Percentiles rank a stretch among this genome's conserved stretches.
Conservation (phyloP, 2,797 vertebrate genomes). For the Sternotherus odoratus region DNA sequence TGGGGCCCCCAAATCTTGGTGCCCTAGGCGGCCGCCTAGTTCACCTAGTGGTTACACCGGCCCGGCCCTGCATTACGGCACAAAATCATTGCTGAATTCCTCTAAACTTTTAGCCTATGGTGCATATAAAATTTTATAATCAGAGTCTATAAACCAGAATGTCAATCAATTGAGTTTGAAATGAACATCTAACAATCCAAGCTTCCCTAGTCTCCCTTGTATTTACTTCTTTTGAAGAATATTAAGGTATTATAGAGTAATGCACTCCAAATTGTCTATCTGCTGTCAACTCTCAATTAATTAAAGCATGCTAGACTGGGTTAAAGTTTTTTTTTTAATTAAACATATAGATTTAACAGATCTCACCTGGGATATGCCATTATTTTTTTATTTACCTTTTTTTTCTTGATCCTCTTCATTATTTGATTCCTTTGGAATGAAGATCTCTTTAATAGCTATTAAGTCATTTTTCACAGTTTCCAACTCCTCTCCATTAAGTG, state of each 20-base stretch:
- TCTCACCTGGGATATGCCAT: not conserved
- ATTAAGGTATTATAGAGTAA: constrained; percentile 5
- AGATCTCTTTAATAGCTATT: constrained; percentile 93
- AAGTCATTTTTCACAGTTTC: constrained; percentile 91
- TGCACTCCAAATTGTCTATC: not conserved
- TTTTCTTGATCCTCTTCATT: constrained; percentile 72
- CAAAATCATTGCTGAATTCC: not conserved
- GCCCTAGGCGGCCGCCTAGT: no score
- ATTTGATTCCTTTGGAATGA: constrained; percentile 85
- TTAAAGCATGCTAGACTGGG: not conserved
- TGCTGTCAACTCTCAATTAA: not conserved
- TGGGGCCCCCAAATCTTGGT: no score
- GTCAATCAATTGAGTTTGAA: not conserved
- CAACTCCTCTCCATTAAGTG: constrained; percentile 86
- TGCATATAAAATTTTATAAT: not conserved
- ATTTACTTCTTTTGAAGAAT: not conserved
- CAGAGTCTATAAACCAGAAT: not conserved
- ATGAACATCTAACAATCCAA: not conserved
- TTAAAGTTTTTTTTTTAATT: not conserved
- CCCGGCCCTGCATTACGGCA: not conserved
- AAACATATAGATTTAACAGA: not conserved
- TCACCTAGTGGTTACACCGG: no score
- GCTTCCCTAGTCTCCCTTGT: not conserved
- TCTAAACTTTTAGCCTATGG: not conserved
- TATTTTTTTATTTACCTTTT: constrained; percentile 76